phyloP scores from a whole-genome alignment of 2,113 vertebrate genomes.

The Ramphastos sulfuratus region DNA sequence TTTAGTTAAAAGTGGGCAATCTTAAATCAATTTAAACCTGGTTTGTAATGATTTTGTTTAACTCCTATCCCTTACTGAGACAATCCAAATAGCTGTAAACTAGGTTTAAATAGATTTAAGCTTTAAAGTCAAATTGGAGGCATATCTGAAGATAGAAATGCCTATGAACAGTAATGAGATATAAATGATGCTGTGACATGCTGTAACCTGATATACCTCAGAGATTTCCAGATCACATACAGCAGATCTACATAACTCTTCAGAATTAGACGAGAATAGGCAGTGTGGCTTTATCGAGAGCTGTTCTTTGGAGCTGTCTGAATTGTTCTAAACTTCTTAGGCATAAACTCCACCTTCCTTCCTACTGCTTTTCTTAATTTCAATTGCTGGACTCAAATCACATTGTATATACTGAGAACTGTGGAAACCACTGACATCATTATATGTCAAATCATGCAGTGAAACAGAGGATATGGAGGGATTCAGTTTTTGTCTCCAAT shows the following conservation, averaged over 20 bases:
- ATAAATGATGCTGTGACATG: neutral
- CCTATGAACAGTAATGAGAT: slow-evolving; percentile 1
- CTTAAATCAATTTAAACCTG: slow-evolving; percentile 59
- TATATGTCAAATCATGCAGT: neutral
- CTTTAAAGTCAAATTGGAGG: slow-evolving; percentile 56
- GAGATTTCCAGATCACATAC: neutral
- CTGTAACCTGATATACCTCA: neutral
- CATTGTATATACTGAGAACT: neutral
- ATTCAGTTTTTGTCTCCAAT: neutral
- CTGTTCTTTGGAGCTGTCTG: neutral
- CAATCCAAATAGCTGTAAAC: slow-evolving; percentile 11
- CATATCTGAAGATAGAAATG: slow-evolving; percentile 21
- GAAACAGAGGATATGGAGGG: neutral
- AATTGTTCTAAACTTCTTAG: neutral
- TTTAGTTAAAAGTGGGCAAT: slow-evolving; percentile 44
- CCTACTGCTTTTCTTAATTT: neutral
- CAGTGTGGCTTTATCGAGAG: neutral
- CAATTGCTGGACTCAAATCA: neutral
- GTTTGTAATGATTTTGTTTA: slow-evolving; percentile 59
- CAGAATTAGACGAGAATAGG: neutral
- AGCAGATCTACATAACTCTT: neutral
- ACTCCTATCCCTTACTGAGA: slow-evolving; percentile 29
- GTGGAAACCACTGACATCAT: neutral
- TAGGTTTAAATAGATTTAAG: slow-evolving; percentile 61
- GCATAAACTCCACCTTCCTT: neutral